Evolutionary conservation across 2,888 invertebrate genomes (phyloP).

Genomic region (Cryptophagus acutangulus): DNA sequence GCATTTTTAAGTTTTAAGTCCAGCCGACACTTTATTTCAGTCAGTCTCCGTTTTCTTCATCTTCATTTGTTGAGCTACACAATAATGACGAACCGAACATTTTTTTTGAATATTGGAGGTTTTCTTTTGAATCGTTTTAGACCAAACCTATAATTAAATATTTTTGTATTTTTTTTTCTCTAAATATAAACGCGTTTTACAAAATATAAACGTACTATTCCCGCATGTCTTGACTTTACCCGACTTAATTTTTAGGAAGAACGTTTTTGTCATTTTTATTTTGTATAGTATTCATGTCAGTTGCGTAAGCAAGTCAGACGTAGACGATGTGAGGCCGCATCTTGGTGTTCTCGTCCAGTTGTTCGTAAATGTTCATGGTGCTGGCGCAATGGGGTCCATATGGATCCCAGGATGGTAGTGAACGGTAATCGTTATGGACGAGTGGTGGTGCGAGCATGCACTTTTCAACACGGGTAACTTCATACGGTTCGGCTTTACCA

Average conservation of each 20-base stretch:
- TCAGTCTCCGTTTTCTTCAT: slow-evolving; percentile 26
- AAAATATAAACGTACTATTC: slow-evolving; percentile 7
- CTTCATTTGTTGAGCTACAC: slow-evolving; percentile 24
- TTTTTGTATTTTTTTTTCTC: not conserved
- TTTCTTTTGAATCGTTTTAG: too few relatives aligned
- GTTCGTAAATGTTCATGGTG: slow-evolving; percentile 44
- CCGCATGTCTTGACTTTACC: slow-evolving; percentile 4
- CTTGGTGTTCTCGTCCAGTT: slow-evolving; percentile 43
- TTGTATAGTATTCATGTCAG: not conserved
- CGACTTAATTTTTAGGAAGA: slow-evolving; percentile 17
- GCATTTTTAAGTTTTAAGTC: too few relatives aligned
- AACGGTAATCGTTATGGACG: slow-evolving; percentile 42
- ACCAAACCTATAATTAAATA: not conserved
- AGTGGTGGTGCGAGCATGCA: slow-evolving; percentile 40
- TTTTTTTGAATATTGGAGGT: too few relatives aligned
- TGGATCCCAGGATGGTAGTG: slow-evolving; percentile 44
- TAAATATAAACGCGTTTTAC: slow-evolving; percentile 7
- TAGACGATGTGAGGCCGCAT: slow-evolving; percentile 51
- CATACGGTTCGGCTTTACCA: slow-evolving; percentile 29
- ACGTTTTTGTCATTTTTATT: slow-evolving; percentile 4
- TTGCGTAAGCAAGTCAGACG: slow-evolving; percentile 50
- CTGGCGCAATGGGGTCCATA: slow-evolving; percentile 33
- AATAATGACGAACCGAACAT: slow-evolving; percentile 5
- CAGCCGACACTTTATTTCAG: slow-evolving; percentile 22
- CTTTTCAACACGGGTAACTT: slow-evolving; percentile 37